Evolutionary conservation across 2,888 invertebrate genomes (phyloP).

Genomic region (Perithous albicinctus): DNA sequence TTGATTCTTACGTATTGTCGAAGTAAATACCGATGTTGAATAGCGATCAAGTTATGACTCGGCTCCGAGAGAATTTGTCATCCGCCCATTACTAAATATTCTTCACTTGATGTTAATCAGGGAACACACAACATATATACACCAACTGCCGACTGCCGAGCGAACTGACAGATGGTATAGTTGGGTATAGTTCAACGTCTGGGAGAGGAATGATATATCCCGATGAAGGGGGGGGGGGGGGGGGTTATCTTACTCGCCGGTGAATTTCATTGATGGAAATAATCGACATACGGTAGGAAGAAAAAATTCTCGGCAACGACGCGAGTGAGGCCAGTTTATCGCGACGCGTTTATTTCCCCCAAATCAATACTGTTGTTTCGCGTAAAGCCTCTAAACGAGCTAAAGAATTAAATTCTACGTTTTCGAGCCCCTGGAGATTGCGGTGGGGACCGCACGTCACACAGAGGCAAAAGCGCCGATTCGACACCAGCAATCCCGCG

Average conservation of each 20-base stretch:
- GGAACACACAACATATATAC: slow-evolving; percentile 33
- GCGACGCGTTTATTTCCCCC: neutral
- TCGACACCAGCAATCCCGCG: no score
- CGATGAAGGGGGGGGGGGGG: neutral
- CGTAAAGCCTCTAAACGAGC: neutral
- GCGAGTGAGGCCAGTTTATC: neutral
- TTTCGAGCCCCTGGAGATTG: no score
- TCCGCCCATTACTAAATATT: slow-evolving; percentile 61
- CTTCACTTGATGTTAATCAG: slow-evolving; percentile 52
- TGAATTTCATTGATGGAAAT: slow-evolving; percentile 5
- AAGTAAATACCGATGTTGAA: slow-evolving; percentile 1
- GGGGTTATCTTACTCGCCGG: neutral
- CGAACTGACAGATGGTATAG: slow-evolving; percentile 50
- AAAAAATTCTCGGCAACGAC: neutral
- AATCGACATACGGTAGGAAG: neutral
- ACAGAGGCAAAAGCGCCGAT: no score
- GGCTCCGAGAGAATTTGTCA: slow-evolving; percentile 53
- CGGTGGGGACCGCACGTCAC: no score
- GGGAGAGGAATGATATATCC: neutral
- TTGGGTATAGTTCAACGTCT: slow-evolving; percentile 1
- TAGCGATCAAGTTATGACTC: slow-evolving; percentile 24
- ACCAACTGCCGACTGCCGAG: slow-evolving; percentile 10
- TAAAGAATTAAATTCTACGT: neutral
- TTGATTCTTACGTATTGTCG: slow-evolving; percentile 29
- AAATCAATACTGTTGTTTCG: neutral